phyloP scores from a whole-genome alignment of 2,888 invertebrate species.

The Andrena chrysosceles region DNA sequence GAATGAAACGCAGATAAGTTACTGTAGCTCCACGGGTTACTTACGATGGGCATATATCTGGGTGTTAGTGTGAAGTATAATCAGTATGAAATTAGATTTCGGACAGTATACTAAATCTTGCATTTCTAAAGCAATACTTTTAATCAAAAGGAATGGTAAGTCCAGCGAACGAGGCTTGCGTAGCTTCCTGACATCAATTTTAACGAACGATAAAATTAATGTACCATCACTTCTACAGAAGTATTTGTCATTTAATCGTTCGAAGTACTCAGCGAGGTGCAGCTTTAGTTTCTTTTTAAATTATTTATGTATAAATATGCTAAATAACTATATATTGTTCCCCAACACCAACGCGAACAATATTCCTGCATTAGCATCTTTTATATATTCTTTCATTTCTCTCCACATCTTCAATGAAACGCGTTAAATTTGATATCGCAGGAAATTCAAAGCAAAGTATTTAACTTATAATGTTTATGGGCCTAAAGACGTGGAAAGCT shows the following conservation, averaged over 20 bases:
- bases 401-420: slow-evolving; percentile 21
- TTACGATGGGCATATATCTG: slow-evolving; percentile 53
- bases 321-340: background rate
- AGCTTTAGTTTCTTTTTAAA: slow-evolving; percentile 2
- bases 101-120: slow-evolving; percentile 46
- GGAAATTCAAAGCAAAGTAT: slow-evolving; percentile 25
- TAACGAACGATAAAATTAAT: slow-evolving; percentile 4
- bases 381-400: slow-evolving; percentile 3
- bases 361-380: background rate
- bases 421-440: slow-evolving; percentile 15
- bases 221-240: slow-evolving; percentile 7
- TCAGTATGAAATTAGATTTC: slow-evolving; percentile 49
- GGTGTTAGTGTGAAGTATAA: slow-evolving; percentile 65
- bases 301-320: background rate
- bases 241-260: slow-evolving; percentile 16
- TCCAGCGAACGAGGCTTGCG: slow-evolving; percentile 13
- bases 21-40: slow-evolving; percentile 45
- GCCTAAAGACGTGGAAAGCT: slow-evolving; percentile 45
- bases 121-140: slow-evolving; percentile 54
- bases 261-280: background rate
- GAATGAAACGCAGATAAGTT: slow-evolving; percentile 51
- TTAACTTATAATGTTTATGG: slow-evolving; percentile 24
- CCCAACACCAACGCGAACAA: too few species aligned
- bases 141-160: slow-evolving; percentile 36
- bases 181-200: slow-evolving; percentile 36